Percentiles rank a stretch among this genome's conserved stretches.
Conservation (phyloP, 1,140 invertebrate genomes). For the Helicorthomorpha holstii region DNA sequence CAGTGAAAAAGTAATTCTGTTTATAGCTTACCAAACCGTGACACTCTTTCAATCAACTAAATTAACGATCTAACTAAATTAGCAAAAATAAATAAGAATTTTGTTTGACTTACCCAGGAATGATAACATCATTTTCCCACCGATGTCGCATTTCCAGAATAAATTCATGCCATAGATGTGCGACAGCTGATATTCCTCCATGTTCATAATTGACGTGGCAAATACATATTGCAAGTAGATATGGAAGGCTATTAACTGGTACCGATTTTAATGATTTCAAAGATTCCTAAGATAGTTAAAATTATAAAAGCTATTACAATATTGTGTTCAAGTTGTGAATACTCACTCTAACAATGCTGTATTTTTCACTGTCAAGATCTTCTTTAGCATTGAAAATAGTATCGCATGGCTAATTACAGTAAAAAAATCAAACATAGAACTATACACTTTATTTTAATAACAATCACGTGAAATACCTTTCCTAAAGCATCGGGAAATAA, state of each 20-base stretch:
- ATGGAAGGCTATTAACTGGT: conserved; percentile 55
- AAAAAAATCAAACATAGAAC: too few relatives aligned
- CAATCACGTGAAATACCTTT: too few relatives aligned
- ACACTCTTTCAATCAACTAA: too few relatives aligned
- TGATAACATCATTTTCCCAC: conserved; percentile 60
- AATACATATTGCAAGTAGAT: conserved; percentile 62
- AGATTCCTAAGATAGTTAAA: conserved; percentile 4
- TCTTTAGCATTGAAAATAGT: too few relatives aligned
- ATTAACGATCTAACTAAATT: too few relatives aligned
- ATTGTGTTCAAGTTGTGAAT: not conserved
- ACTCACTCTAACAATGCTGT: not conserved
- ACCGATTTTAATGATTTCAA: conserved; percentile 42
- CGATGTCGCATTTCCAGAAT: conserved; percentile 71
- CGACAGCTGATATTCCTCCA: conserved; percentile 58
- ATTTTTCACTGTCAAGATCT: not conserved
- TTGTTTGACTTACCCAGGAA: conserved; percentile 59
- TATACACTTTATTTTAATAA: too few relatives aligned
- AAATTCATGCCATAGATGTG: conserved; percentile 85
- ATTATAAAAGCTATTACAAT: not conserved
- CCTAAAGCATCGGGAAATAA: conserved; percentile 64
- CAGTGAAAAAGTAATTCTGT: too few relatives aligned
- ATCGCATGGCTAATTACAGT: too few relatives aligned
- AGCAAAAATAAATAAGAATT: conserved; percentile 6
- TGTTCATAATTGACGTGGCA: conserved; percentile 56
- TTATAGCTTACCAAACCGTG: too few relatives aligned